These are phyloP conservation scores for Branchinecta sandiegonensis DNA, from an alignment of 2,888 invertebrate species.

Conservation along the genomic window DNA sequence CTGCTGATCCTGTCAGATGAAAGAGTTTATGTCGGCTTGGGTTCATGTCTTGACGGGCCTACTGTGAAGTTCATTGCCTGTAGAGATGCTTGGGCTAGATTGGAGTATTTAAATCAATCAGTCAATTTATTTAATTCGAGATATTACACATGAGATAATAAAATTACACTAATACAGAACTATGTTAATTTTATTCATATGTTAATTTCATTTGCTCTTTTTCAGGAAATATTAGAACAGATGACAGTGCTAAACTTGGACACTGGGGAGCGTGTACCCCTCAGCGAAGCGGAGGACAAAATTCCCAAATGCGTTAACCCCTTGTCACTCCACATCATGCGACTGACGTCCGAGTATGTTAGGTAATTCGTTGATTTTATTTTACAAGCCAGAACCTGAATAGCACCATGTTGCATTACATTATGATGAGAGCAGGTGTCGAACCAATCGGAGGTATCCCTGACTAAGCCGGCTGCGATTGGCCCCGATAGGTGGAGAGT, in stretches of 20 bases:
- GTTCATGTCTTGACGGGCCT: neutral
- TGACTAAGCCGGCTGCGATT: no score
- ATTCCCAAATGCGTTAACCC: slow-evolving; percentile 83
- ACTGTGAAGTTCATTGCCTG: neutral
- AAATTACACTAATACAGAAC: no score
- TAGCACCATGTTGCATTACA: no score
- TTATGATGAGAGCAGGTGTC: no score
- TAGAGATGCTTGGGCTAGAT: neutral
- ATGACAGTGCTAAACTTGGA: slow-evolving; percentile 48
- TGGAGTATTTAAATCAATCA: no score
- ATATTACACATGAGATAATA: no score
- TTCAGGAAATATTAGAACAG: slow-evolving; percentile 74
- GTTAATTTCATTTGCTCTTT: slow-evolving; percentile 13
- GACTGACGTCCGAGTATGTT: slow-evolving; percentile 78
- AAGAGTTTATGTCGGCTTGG: neutral
- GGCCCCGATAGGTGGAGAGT: no score
- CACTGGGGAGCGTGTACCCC: slow-evolving; percentile 75
- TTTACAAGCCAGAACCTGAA: no score
- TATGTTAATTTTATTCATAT: no score
- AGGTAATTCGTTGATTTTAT: slow-evolving; percentile 30
- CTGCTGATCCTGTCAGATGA: neutral
- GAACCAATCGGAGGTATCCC: no score
- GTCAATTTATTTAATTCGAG: no score
- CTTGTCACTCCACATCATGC: slow-evolving; percentile 82
- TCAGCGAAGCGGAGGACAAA: slow-evolving; percentile 87